phyloP scores from a whole-genome alignment of 2,888 invertebrate species.

The Sycophila texana region DNA sequence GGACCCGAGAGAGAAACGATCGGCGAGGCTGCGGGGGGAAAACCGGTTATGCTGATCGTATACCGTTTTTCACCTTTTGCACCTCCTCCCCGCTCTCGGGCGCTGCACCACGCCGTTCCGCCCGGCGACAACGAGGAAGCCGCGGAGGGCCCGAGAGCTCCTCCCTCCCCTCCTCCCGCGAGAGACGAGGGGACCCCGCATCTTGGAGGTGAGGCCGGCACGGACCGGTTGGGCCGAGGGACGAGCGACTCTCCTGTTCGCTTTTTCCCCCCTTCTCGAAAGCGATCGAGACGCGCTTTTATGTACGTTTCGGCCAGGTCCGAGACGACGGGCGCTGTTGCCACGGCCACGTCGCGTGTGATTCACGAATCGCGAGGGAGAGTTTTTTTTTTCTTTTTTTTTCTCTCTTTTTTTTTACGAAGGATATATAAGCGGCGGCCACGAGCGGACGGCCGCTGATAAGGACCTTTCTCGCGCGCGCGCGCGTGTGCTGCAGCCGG shows the following conservation, averaged over 20 bases:
- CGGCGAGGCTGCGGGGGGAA: conserved; percentile 45
- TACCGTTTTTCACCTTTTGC: conserved; percentile 71
- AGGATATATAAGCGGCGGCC: neutral
- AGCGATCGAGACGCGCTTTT: conserved; percentile 19
- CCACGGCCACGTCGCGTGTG: neutral
- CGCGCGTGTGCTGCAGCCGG: neutral
- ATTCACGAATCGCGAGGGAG: neutral
- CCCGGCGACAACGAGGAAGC: conserved; percentile 44
- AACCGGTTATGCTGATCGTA: conserved; percentile 71
- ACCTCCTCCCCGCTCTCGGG: conserved; percentile 59
- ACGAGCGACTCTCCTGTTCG: too few species aligned
- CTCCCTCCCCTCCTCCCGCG: conserved; percentile 11
- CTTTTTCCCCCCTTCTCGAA: conserved; percentile 5
- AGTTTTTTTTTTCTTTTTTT: too few species aligned
- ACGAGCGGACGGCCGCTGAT: neutral
- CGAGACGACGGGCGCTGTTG: neutral
- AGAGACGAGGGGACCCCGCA: neutral
- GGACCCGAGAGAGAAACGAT: conserved; percentile 36
- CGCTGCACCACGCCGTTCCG: conserved; percentile 11
- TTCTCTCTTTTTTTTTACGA: neutral
- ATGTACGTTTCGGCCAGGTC: neutral
- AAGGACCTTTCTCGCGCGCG: neutral
- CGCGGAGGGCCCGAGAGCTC: neutral
- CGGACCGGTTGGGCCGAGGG: conserved; percentile 22
- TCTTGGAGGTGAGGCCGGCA: neutral